These are phyloP conservation scores for Lamellibrachia columna DNA, from an alignment of 2,888 invertebrate species.

Conservation along the genomic window DNA sequence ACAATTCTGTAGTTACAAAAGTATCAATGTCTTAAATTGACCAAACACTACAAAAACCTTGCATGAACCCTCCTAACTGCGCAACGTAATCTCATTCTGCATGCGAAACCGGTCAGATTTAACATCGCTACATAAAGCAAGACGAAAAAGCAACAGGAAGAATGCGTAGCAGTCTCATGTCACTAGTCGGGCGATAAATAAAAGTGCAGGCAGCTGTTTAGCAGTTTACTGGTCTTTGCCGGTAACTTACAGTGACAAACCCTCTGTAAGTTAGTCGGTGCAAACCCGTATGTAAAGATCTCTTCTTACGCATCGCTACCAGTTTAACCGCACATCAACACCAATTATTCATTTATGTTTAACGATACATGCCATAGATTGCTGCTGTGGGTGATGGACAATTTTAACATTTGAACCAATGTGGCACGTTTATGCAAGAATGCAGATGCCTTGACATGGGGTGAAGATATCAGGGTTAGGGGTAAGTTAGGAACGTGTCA, in stretches of 20 bases:
- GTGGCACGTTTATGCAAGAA: background rate
- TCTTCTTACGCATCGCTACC: background rate
- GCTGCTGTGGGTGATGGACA: background rate
- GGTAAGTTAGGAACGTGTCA: background rate
- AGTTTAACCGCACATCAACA: background rate
- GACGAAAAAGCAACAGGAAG: background rate
- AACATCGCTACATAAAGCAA: background rate
- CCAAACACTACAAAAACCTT: background rate
- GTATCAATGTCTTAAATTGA: background rate
- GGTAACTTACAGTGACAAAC: background rate
- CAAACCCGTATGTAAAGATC: background rate
- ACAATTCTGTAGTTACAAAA: background rate
- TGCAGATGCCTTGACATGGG: background rate
- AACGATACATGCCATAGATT: background rate
- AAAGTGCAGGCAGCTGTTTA: background rate
- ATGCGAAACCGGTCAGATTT: background rate
- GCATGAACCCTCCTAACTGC: background rate
- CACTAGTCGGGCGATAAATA: background rate
- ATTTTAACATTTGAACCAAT: background rate
- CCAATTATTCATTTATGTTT: background rate
- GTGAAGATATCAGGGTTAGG: background rate
- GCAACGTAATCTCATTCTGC: background rate
- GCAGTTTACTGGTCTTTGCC: background rate
- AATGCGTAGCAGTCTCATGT: background rate
- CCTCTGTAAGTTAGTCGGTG: background rate